Percentiles rank a stretch among this genome's conserved stretches.
These are phyloP conservation scores for Porites lobata DNA, from an alignment of 92 coral and sea anemone species.

Conservation along the genomic window DNA sequence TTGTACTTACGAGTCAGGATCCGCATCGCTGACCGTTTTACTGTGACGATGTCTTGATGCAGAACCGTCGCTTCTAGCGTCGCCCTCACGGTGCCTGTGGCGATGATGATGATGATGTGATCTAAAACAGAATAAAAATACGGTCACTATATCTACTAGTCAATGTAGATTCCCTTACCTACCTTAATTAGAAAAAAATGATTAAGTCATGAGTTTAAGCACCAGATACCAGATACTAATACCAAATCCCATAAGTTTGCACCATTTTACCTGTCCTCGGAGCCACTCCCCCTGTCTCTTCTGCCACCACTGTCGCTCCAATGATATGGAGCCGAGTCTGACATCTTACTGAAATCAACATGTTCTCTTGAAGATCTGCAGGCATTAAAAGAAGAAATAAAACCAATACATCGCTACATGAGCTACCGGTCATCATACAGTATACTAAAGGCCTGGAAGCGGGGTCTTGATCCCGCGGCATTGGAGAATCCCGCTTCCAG, in stretches of 20 bases:
- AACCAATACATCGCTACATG: not conserved
- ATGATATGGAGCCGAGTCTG: constrained; percentile 90
- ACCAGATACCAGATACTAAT: too few species aligned
- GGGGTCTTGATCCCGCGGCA: too few species aligned
- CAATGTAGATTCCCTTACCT: too few species aligned
- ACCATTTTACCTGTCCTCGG: constrained; percentile 27
- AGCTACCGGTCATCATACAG: too few species aligned
- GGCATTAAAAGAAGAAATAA: too few species aligned
- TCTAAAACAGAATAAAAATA: constrained; percentile 31
- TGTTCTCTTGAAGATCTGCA: constrained; percentile 64
- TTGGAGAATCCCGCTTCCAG: too few species aligned
- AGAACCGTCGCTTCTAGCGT: constrained; percentile 84
- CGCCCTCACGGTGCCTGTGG: constrained; percentile 71
- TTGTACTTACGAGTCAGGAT: constrained; percentile 49
- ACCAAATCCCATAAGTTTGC: too few species aligned
- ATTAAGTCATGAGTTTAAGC: too few species aligned
- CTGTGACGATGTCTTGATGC: constrained; percentile 68
- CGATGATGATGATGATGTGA: constrained; percentile 63
- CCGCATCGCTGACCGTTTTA: constrained; percentile 34
- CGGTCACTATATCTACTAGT: not conserved
- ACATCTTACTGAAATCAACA: constrained; percentile 70
- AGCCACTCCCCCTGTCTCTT: constrained; percentile 55
- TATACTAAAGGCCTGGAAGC: too few species aligned
- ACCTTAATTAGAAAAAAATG: too few species aligned
- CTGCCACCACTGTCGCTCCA: constrained; percentile 56